Evolutionary conservation across 2,888 invertebrate species (phyloP).

Genomic region (Osmoderma eremita): DNA sequence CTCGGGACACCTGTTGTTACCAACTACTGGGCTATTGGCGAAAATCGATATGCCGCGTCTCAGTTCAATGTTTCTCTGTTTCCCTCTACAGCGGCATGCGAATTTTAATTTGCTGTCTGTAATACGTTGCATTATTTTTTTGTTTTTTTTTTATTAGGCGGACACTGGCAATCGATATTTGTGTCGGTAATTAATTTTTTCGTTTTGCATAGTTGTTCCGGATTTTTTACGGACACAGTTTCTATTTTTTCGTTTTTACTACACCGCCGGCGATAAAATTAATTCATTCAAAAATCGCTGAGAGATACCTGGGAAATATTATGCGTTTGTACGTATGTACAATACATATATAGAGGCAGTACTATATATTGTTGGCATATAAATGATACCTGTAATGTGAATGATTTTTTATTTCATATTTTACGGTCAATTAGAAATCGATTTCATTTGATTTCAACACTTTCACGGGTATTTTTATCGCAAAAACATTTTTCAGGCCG

Average conservation of each 20-base stretch:
- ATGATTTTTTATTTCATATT: too few species aligned
- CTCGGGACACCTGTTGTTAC: conserved; percentile 59
- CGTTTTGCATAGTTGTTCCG: conserved; percentile 33
- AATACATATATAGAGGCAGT: neutral
- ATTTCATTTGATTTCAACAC: too few species aligned
- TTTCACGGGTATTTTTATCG: too few species aligned
- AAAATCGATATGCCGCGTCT: conserved; percentile 56
- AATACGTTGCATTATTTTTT: conserved; percentile 41
- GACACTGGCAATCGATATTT: conserved; percentile 36
- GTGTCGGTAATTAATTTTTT: conserved; percentile 36
- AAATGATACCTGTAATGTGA: too few species aligned
- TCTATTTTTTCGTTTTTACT: conserved; percentile 19
- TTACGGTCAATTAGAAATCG: too few species aligned
- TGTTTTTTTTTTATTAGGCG: conserved; percentile 6
- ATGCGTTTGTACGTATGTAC: neutral
- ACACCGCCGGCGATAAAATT: conserved; percentile 2
- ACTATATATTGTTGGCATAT: too few species aligned
- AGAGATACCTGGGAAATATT: neutral
- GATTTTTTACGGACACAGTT: conserved; percentile 16
- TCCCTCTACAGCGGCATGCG: conserved; percentile 41
- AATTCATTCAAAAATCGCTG: conserved; percentile 22
- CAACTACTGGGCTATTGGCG: conserved; percentile 55
- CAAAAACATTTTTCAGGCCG: too few species aligned
- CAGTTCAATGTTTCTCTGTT: conserved; percentile 38
- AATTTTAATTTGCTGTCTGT: conserved; percentile 43